A percentile compares a stretch with the other conserved stretches of the same genome.
phyloP scores from a whole-genome alignment of 2,113 vertebrate species.

The Melanerpes aurifrons region DNA sequence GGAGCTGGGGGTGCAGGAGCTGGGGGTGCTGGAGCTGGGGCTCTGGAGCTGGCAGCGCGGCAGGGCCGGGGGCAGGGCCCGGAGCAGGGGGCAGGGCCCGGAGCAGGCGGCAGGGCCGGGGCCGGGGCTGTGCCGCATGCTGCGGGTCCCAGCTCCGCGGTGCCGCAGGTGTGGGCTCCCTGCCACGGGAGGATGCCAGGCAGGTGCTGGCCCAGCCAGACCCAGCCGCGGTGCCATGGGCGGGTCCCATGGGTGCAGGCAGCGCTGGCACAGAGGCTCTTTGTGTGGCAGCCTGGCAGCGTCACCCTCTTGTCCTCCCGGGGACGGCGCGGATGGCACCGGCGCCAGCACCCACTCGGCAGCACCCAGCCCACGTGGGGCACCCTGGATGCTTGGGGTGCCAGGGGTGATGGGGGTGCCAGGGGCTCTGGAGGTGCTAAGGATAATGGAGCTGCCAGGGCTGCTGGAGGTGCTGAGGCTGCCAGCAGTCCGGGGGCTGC shows the following conservation, averaged over 20 bases:
- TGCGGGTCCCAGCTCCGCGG: fast-evolving
- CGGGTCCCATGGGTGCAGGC: background rate
- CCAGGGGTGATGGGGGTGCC: background rate
- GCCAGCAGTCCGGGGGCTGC: background rate
- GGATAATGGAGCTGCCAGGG: background rate
- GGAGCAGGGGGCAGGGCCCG: background rate
- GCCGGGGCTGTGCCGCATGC: background rate
- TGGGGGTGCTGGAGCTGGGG: too few relatives aligned
- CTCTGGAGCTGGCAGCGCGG: background rate
- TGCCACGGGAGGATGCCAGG: background rate
- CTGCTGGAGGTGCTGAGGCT: background rate
- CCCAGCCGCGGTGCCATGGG: background rate
- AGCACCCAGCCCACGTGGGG: background rate
- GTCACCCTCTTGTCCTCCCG: background rate
- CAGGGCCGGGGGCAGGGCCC: too few relatives aligned
- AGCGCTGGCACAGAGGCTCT: background rate
- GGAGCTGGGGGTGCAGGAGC: too few relatives aligned
- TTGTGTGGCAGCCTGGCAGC: background rate
- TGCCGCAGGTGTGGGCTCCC: background rate
- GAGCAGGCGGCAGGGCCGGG: background rate
- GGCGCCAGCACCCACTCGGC: background rate
- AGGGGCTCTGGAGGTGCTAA: background rate
- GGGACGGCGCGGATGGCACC: background rate
- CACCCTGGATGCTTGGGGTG: background rate
- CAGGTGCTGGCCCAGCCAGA: background rate